These are phyloP conservation scores for Scophthalmus maximus DNA, from an alignment of 2,113 vertebrate species.

Conservation along the genomic window DNA sequence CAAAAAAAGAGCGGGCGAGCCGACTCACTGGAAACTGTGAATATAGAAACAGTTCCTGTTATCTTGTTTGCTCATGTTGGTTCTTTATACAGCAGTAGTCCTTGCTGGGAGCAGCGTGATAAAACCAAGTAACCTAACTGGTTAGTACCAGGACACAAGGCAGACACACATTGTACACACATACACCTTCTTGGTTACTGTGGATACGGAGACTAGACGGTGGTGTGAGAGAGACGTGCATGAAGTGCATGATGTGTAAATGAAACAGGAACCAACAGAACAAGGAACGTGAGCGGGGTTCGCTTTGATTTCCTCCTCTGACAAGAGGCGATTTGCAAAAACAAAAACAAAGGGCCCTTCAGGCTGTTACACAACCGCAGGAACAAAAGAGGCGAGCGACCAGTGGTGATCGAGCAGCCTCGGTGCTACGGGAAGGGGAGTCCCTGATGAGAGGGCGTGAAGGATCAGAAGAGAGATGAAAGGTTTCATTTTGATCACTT, in stretches of 20 bases:
- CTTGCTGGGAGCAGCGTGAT: constrained; percentile 38
- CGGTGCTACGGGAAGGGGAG: constrained; percentile 6
- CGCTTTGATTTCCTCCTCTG: constrained; percentile 48
- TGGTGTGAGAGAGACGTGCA: constrained; percentile 12
- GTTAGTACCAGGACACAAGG: constrained; percentile 28
- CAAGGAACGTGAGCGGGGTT: constrained; percentile 10
- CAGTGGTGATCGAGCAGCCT: constrained; percentile 47
- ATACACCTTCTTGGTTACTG: constrained; percentile 62
- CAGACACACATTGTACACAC: constrained; percentile 36
- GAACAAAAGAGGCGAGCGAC: constrained; percentile 37
- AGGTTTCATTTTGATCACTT: not conserved
- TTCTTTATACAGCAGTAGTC: constrained; percentile 54
- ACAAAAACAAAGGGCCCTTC: constrained; percentile 48
- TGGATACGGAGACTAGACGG: constrained; percentile 44
- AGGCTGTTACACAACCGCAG: constrained; percentile 55
- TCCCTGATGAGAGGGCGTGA: constrained; percentile 44
- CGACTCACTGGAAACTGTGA: constrained; percentile 65
- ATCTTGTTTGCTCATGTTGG: constrained; percentile 54
- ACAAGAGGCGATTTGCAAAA: constrained; percentile 41
- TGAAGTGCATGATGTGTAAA: constrained; percentile 24
- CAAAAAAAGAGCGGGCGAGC: constrained; percentile 33
- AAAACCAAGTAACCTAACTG: constrained; percentile 60
- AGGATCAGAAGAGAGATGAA: constrained; percentile 23
- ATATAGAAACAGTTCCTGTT: constrained; percentile 42
- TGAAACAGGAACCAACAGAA: constrained; percentile 28